Evolutionary conservation across 2,797 vertebrate genomes (phyloP).

Genomic region (Hephaestus fuliginosus): DNA sequence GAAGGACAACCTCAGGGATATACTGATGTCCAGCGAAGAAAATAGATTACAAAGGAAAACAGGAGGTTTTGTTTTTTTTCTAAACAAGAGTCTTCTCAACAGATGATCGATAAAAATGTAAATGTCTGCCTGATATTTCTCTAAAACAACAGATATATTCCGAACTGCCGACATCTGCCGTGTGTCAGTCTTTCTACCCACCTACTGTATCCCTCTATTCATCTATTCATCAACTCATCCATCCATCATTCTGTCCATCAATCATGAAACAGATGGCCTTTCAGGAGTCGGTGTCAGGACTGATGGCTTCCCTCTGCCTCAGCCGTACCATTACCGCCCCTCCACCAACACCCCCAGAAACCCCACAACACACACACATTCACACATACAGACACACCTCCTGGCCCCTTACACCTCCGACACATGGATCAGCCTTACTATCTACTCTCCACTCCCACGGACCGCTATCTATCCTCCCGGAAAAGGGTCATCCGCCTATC

Average conservation of each 20-base stretch:
- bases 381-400: conserved; percentile 38
- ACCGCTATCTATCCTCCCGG: conserved; percentile 67
- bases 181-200: conserved; percentile 42
- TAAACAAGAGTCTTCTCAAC: not conserved
- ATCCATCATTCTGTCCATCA: conserved; percentile 83
- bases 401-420: conserved; percentile 48
- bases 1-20: not conserved
- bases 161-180: conserved; percentile 38
- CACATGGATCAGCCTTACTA: conserved; percentile 61
- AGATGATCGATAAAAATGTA: not conserved
- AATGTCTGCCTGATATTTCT: not conserved
- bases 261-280: conserved; percentile 86
- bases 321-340: conserved; percentile 72
- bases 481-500: conserved; percentile 73
- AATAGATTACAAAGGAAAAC: conserved; percentile 1
- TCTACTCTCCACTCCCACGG: conserved; percentile 68
- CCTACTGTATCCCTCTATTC: conserved; percentile 69
- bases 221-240: conserved; percentile 65
- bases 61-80: not conserved
- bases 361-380: conserved; percentile 44
- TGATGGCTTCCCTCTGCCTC: conserved; percentile 77
- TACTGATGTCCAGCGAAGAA: not conserved
- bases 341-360: conserved; percentile 26
- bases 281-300: conserved; percentile 81
- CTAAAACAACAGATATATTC: conserved; percentile 15